Base-by-base conservation (phyloP, 2,797 vertebrate species). In the Anabacerthia variegaticeps region DNA sequence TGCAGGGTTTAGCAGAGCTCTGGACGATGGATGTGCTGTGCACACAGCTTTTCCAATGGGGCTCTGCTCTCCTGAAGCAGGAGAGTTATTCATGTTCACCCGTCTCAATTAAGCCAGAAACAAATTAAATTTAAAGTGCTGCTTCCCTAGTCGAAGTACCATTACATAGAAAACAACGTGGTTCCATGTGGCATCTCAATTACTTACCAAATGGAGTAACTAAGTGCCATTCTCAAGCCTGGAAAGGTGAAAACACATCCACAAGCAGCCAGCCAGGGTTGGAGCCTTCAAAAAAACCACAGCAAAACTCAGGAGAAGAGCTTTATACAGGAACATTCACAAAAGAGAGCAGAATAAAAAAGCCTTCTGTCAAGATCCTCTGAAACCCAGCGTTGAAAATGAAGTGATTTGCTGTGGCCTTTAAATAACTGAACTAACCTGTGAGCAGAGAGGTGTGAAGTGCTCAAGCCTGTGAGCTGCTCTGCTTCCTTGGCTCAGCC, bases 21-120 rank as follows among this genome's bases (percentile, higher is more conserved):
- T 1, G 3, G 36, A 52, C 2, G 0, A 39, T 28, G n/a, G 48
- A 34, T 27, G 12, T 18, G 41, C 41, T 46, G 37, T 1, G 8
- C 24, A 5, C 24, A 2, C 7, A 13, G 37, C 39, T 49, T n/a
- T 63, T 14, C 32, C 3, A 2, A 5, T 24, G 51, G 28, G 69
- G 36, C 41, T 1, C 20, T 4, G 52, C 61, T 48, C 55, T 85
- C 39, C 58, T 43, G 74, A 34, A 90, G 56, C 37, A 52, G 44
- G 49, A n/a, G 21, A 43, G 17, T 44, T 44, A 67, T 16, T 54
- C 26, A 8, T 15, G 41, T 32, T 56, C 77, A 54, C 55, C 55
- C 44, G 28, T 11, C 30, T 20, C 16, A 52, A 7, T 20, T 26
- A 54, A 93, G 32, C 32, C 69, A 61, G 27, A 74, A 74, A 39